phyloP scores from a whole-genome alignment of 2,797 vertebrate genomes.

The Gymnoscopelus braueri region DNA sequence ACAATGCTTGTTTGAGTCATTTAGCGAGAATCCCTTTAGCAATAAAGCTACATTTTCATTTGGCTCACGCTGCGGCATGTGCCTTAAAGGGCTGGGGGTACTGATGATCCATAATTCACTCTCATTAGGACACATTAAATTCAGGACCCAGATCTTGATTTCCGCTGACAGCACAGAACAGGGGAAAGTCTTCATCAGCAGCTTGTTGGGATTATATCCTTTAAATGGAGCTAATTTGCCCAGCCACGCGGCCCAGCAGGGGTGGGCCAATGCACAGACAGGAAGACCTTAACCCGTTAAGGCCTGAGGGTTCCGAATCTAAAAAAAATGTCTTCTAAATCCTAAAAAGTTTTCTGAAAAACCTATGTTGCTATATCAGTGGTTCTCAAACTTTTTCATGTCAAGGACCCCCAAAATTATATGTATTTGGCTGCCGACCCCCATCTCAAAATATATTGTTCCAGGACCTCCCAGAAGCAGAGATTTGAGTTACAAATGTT shows the following conservation, averaged over 20 bases:
- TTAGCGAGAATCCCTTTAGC: constrained; percentile 40
- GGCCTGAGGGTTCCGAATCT: too few relatives aligned
- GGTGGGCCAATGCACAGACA: constrained; percentile 26
- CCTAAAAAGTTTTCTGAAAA: neutral
- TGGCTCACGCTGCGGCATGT: constrained; percentile 43
- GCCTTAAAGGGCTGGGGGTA: constrained; percentile 56
- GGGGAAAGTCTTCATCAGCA: constrained; percentile 60
- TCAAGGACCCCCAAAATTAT: too few relatives aligned
- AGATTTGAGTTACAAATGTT: too few relatives aligned
- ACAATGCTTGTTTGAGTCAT: constrained; percentile 40
- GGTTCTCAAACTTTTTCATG: too few relatives aligned
- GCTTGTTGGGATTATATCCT: constrained; percentile 47
- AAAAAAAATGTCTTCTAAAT: neutral
- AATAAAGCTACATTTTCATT: constrained; percentile 64
- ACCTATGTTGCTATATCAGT: too few relatives aligned
- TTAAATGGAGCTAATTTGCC: constrained; percentile 47
- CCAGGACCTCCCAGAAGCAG: too few relatives aligned
- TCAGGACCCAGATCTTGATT: constrained; percentile 53
- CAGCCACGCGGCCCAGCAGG: constrained; percentile 6
- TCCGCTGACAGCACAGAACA: constrained; percentile 61
- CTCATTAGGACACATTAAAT: constrained; percentile 72
- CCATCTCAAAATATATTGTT: too few relatives aligned
- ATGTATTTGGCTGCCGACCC: too few relatives aligned
- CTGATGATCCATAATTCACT: constrained; percentile 76
- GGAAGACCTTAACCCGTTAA: neutral